Evolutionary conservation across 2,888 invertebrate genomes (phyloP).

Genomic region (Noctua pronuba): DNA sequence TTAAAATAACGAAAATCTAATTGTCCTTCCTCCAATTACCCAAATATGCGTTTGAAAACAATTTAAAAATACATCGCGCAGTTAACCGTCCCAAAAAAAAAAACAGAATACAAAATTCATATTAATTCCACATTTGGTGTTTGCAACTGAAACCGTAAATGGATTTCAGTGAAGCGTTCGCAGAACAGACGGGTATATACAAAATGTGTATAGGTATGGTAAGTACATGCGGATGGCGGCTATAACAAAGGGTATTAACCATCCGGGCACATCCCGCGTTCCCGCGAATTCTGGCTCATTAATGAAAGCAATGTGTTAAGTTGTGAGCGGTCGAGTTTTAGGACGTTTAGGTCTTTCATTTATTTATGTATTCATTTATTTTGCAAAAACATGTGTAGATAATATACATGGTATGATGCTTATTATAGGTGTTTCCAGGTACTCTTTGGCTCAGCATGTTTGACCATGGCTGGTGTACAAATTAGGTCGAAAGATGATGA

Average conservation of each 20-base stretch:
- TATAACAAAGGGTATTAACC: slow-evolving; percentile 47
- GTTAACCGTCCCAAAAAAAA: slow-evolving; percentile 10
- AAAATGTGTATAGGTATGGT: background rate
- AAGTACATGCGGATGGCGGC: slow-evolving; percentile 13
- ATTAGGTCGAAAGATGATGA: no score
- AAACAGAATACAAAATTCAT: slow-evolving; percentile 5
- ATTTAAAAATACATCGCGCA: slow-evolving; percentile 15
- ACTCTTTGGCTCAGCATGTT: no score
- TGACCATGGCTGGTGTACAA: no score
- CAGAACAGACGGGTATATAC: background rate
- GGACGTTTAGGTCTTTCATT: background rate
- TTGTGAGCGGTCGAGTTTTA: slow-evolving; percentile 23
- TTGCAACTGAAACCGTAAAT: slow-evolving; percentile 5
- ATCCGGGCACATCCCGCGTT: slow-evolving; percentile 24
- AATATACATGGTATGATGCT: no score
- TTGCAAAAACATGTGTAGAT: no score
- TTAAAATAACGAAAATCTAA: background rate
- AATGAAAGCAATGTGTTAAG: slow-evolving; percentile 29
- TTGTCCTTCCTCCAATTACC: background rate
- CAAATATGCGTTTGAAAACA: slow-evolving; percentile 5
- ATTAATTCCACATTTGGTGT: slow-evolving; percentile 23
- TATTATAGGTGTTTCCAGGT: no score
- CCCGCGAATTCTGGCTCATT: slow-evolving; percentile 46
- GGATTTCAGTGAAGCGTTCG: slow-evolving; percentile 11
- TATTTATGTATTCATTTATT: no score